phyloP scores from a whole-genome alignment of 2,113 vertebrate genomes.

The Cynoglossus semilaevis region DNA sequence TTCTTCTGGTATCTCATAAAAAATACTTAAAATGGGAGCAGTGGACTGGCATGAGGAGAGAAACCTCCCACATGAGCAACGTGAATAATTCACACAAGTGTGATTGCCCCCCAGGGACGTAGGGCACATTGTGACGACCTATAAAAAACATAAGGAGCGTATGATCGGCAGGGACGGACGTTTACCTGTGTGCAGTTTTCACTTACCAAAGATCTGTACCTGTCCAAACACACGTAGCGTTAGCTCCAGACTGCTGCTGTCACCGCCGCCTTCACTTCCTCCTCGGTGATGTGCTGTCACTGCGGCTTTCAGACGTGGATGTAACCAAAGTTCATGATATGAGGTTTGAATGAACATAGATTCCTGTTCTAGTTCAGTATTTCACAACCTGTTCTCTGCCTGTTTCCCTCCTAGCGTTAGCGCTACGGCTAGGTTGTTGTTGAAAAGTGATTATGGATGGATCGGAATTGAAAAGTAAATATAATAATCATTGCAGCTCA shows the following conservation, averaged over 20 bases:
- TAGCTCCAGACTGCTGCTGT: constrained; percentile 3
- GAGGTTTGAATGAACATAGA: background rate
- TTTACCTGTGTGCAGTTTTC: constrained; percentile 27
- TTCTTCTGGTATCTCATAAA: constrained; percentile 23
- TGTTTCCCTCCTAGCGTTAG: too few species aligned
- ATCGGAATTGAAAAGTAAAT: too few species aligned
- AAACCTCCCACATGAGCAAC: constrained; percentile 23
- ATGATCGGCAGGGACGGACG: constrained; percentile 9
- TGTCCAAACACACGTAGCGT: constrained; percentile 1
- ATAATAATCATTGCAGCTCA: too few species aligned
- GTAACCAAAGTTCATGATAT: background rate
- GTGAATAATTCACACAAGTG: constrained; percentile 53
- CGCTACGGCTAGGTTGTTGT: too few species aligned
- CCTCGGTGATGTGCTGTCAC: background rate
- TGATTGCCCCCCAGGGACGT: constrained; percentile 59
- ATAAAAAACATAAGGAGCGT: background rate
- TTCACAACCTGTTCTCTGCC: too few species aligned
- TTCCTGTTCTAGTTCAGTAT: too few species aligned
- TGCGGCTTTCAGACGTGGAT: background rate
- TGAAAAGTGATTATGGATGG: too few species aligned
- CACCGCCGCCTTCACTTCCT: constrained; percentile 24
- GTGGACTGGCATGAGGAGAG: constrained; percentile 22
- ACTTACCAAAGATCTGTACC: constrained; percentile 30
- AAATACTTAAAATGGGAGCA: constrained; percentile 28
- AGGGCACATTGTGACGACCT: constrained; percentile 29